Conservation (phyloP, 2,113 vertebrate genomes). For the Motacilla alba region DNA sequence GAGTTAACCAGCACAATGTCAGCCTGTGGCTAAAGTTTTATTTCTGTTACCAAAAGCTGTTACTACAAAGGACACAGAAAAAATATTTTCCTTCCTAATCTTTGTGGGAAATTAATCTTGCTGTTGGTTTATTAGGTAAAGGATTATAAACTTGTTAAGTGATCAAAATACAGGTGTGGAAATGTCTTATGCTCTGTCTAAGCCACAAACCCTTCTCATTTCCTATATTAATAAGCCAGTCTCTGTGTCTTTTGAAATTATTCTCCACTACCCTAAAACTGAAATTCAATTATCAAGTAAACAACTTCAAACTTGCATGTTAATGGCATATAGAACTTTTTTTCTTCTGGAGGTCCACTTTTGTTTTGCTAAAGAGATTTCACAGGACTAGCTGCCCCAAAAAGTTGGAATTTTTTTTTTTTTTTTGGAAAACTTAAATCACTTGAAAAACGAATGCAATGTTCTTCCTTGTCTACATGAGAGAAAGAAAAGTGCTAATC, state of each 20-base stretch:
- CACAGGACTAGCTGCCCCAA: accelerated
- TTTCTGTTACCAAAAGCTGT: not conserved
- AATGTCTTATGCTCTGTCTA: not conserved
- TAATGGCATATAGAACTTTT: not conserved
- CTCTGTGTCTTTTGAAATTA: not conserved
- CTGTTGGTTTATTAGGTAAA: not conserved
- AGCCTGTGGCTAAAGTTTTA: not conserved
- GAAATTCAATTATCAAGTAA: not conserved
- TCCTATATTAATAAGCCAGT: not conserved
- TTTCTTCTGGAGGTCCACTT: not conserved
- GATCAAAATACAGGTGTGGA: not conserved
- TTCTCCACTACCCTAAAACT: not conserved
- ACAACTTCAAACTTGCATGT: not conserved
- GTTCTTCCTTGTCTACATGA: not conserved
- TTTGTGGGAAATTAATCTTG: not conserved
- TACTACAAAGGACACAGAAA: not conserved
- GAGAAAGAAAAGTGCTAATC: not conserved
- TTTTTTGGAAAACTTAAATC: not conserved
- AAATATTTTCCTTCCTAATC: not conserved
- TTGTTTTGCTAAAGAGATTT: not conserved
- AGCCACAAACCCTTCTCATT: accelerated
- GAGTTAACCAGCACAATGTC: not conserved
- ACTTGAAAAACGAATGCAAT: not conserved
- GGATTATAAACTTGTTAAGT: not conserved
- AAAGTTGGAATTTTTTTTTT: not conserved